Percentiles rank a stretch among this genome's conserved stretches.
phyloP scores from a whole-genome alignment of 2,888 invertebrate genomes.

The Acanthococcus lagerstroemiae region DNA sequence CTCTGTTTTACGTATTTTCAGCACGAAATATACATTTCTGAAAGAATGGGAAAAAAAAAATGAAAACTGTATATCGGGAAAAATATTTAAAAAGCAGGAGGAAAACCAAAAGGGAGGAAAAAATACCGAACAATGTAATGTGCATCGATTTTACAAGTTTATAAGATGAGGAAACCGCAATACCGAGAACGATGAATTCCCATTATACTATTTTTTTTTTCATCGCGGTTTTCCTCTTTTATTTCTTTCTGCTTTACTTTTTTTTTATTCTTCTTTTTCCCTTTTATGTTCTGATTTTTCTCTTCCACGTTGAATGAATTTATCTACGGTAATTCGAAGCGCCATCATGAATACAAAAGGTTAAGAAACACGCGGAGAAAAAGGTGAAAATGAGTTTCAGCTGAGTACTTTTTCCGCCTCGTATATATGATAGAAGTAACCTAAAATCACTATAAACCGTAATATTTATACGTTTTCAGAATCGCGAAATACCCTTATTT shows the following conservation, averaged over 20 bases:
- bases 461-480: too few relatives aligned
- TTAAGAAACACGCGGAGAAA: too few relatives aligned
- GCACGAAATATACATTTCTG: too few relatives aligned
- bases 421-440: too few relatives aligned
- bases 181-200: not conserved
- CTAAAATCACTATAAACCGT: too few relatives aligned
- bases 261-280: not conserved
- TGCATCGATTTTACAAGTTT: constrained; percentile 9
- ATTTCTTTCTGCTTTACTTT: not conserved
- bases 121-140: constrained; percentile 3
- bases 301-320: constrained; percentile 1
- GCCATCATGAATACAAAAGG: too few relatives aligned
- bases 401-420: too few relatives aligned
- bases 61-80: not conserved
- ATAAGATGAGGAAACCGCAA: not conserved
- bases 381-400: too few relatives aligned
- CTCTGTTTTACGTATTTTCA: too few relatives aligned
- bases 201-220: not conserved
- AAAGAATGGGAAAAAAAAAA: too few relatives aligned
- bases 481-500: too few relatives aligned
- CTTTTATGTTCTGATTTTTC: not conserved
- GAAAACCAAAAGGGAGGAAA: not conserved
- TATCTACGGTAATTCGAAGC: constrained; percentile 5
- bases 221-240: not conserved
- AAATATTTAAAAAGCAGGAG: not conserved